phyloP scores from a whole-genome alignment of 2,797 vertebrate species.

The Capromys pilorides region DNA sequence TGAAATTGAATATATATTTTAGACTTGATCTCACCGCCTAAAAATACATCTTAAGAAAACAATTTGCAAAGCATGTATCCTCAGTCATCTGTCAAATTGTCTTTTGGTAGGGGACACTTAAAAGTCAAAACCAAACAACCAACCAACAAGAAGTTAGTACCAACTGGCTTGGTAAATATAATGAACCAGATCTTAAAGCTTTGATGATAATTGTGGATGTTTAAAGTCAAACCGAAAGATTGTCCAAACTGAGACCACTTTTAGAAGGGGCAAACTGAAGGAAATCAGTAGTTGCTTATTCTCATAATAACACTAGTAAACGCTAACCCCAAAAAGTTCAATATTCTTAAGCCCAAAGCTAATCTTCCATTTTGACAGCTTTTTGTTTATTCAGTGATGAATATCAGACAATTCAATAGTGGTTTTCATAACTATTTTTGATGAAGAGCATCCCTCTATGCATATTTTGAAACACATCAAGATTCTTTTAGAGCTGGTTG shows the following conservation, averaged over 20 bases:
- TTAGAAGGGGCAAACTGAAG: conserved; percentile 14
- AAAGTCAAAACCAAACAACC: conserved; percentile 5
- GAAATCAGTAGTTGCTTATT: conserved; percentile 22
- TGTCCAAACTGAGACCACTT: not conserved
- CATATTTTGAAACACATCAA: conserved; percentile 3
- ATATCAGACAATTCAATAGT: not conserved
- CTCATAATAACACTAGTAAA: not conserved
- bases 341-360: not conserved
- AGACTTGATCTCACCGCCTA: conserved; percentile 1
- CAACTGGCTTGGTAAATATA: not conserved
- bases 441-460: not conserved
- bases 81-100: not conserved
- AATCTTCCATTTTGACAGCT: conserved; percentile 34
- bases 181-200: not conserved
- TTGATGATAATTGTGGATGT: not conserved
- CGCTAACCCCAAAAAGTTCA: conserved; percentile 20
- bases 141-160: not conserved
- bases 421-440: conserved; percentile 1
- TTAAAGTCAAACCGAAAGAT: conserved; percentile 27
- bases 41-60: not conserved
- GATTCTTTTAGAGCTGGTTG: not conserved
- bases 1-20: conserved; percentile 23
- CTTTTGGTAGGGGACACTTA: not conserved
- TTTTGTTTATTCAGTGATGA: conserved; percentile 15
- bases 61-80: conserved; percentile 30